phyloP scores from a whole-genome alignment of 2,888 invertebrate species.

The Antheraea assamensis region DNA sequence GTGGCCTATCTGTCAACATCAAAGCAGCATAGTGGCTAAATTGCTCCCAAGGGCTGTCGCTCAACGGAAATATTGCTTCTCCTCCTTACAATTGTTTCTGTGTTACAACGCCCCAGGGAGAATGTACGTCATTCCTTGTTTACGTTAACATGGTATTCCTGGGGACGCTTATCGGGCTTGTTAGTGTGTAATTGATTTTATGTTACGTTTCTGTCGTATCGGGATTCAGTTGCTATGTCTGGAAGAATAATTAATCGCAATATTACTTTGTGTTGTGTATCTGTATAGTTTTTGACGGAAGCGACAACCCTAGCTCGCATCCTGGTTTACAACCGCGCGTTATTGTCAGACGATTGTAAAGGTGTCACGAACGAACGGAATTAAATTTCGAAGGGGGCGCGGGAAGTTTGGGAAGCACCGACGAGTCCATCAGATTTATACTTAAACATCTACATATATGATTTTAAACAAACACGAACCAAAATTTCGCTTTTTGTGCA shows the following conservation, averaged over 20 bases:
- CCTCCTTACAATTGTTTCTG: slow-evolving; percentile 23
- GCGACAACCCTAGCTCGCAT: slow-evolving; percentile 1
- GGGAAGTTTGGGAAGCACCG: neutral
- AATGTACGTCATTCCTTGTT: neutral
- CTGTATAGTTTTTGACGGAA: neutral
- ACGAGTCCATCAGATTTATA: neutral
- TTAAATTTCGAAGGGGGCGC: slow-evolving; percentile 21
- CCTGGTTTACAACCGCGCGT: slow-evolving; percentile 23
- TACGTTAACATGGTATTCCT: neutral
- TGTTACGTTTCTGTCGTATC: neutral
- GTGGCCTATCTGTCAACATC: neutral
- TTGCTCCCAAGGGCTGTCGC: slow-evolving; percentile 30
- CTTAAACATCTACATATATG: slow-evolving; percentile 1
- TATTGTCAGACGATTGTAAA: slow-evolving; percentile 26
- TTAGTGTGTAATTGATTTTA: slow-evolving; percentile 1
- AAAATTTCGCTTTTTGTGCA: no score
- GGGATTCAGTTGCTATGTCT: neutral
- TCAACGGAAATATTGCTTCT: slow-evolving; percentile 14
- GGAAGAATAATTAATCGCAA: neutral
- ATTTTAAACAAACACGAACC: neutral
- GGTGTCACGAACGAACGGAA: slow-evolving; percentile 21
- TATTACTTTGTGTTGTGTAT: neutral
- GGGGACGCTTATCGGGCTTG: neutral
- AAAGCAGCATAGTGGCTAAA: slow-evolving; percentile 18
- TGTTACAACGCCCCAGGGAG: slow-evolving; percentile 20